These are phyloP conservation scores for Apteryx owenii DNA, from an alignment of 2,113 vertebrate species.

Conservation along the genomic window DNA sequence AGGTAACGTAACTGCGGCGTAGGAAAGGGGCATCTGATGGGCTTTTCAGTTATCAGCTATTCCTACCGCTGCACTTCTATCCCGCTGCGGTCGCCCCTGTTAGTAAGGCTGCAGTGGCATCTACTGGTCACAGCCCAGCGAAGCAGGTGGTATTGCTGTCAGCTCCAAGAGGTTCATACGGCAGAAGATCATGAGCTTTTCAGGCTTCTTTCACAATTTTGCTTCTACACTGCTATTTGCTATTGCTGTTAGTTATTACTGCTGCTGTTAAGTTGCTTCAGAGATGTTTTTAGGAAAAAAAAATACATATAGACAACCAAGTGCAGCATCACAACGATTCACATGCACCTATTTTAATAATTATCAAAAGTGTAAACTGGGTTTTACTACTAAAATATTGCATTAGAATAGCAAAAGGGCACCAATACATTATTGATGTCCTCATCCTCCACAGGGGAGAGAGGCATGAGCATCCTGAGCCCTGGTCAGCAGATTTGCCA, in stretches of 20 bases:
- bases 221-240: neutral
- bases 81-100: neutral
- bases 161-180: fast-evolving
- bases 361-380: neutral
- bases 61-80: fast-evolving
- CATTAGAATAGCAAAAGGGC: neutral
- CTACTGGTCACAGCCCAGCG: constrained; percentile 51
- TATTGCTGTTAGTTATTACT: neutral
- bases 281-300: neutral
- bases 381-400: neutral
- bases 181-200: neutral
- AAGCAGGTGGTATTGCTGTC: neutral
- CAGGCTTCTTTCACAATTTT: neutral
- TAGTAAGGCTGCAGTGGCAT: constrained; percentile 45
- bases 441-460: neutral
- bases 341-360: neutral
- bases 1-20: too few relatives aligned
- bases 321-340: neutral
- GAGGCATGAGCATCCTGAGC: neutral
- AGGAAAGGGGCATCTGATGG: too few relatives aligned
- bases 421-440: neutral
- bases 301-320: neutral
- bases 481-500: neutral
- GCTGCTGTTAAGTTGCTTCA: neutral
- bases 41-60: fast-evolving